Conservation (phyloP, 2,888 invertebrate species). For the Alloplasta piceator region DNA sequence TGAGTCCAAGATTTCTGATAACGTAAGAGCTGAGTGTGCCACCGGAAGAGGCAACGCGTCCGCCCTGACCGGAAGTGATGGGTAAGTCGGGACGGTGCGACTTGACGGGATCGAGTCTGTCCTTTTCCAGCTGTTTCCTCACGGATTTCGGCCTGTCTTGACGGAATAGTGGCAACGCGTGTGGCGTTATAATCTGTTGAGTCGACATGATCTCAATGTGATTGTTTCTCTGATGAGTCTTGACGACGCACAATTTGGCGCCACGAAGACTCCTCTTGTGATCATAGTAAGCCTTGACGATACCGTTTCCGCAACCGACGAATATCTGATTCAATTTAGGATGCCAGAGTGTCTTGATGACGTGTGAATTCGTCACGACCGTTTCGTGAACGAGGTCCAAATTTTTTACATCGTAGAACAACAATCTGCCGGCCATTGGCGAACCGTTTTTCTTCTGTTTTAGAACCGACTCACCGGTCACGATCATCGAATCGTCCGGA, state of each 20-base stretch:
- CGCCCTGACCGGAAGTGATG: conserved; percentile 95
- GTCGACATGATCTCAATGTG: conserved; percentile 94
- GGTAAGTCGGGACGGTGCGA: conserved; percentile 93
- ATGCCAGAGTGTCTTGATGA: conserved; percentile 97
- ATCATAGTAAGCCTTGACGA: conserved; percentile 96
- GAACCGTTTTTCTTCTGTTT: conserved; percentile 84
- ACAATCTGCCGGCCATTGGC: conserved; percentile 85
- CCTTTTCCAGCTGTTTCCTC: conserved; percentile 95
- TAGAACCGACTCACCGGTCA: conserved; percentile 93
- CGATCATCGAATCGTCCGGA: conserved; percentile 95
- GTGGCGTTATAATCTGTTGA: conserved; percentile 97
- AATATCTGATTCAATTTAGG: conserved; percentile 99
- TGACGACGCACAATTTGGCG: conserved; percentile 94
- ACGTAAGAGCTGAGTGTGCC: conserved; percentile 98
- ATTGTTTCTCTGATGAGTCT: conserved; percentile 90
- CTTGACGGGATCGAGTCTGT: conserved; percentile 93
- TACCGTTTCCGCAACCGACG: conserved; percentile 95
- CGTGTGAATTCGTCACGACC: conserved; percentile 91
- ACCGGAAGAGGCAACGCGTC: conserved; percentile 96
- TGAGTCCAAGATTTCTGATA: conserved; percentile 96
- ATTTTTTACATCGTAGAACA: conserved; percentile 92
- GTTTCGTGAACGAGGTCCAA: conserved; percentile 90
- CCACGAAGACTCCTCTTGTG: conserved; percentile 94
- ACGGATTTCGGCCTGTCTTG: conserved; percentile 95
- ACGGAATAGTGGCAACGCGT: conserved; percentile 97